Evolutionary conservation across 53 echinoderm and acorn worm genomes (phyloP).

Genomic region (Henricia sp.): DNA sequence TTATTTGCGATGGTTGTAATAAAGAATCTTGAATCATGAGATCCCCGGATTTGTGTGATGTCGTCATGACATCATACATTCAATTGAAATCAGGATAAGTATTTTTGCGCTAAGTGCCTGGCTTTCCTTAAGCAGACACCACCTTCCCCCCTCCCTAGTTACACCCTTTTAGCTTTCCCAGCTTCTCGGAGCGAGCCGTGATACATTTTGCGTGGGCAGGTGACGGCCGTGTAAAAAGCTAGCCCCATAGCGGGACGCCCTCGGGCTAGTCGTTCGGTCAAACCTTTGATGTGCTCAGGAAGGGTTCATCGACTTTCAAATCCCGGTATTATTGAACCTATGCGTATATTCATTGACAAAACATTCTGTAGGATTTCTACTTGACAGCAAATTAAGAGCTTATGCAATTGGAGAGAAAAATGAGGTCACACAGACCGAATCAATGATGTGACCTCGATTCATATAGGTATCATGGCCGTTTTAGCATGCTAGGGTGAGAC

Average conservation of each 20-base stretch:
- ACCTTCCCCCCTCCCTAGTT: no score
- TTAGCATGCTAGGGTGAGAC: no score
- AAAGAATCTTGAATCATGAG: no score
- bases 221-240: neutral
- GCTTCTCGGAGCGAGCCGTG: slow-evolving; percentile 2
- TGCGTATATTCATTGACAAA: slow-evolving; percentile 9
- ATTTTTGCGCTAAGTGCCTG: no score
- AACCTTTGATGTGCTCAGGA: slow-evolving; percentile 32
- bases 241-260: neutral
- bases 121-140: no score
- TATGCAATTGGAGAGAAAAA: neutral
- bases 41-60: no score
- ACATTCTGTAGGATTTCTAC: neutral
- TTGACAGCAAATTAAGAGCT: neutral
- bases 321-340: neutral
- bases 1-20: no score
- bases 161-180: neutral
- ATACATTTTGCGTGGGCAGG: slow-evolving; percentile 36
- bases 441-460: no score
- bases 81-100: no score
- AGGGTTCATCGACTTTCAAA: slow-evolving; percentile 50
- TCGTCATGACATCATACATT: no score
- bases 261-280: slow-evolving; percentile 32
- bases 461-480: no score
- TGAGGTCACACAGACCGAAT: neutral